Conservation (phyloP, 2,888 invertebrate genomes). For the Spicauda simplicius region DNA sequence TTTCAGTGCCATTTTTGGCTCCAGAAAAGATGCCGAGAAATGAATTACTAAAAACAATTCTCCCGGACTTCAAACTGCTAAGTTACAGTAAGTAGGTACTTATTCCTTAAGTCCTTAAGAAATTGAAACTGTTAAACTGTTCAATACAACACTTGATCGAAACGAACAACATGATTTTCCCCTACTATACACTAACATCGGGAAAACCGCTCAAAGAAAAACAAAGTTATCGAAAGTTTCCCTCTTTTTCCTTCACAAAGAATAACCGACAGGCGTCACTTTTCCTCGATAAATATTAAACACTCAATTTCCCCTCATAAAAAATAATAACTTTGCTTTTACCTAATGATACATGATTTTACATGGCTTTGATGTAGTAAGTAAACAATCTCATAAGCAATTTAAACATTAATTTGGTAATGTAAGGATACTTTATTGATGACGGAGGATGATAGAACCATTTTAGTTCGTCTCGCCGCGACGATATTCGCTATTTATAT, state of each 20-base stretch:
- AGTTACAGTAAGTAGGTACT: conserved; percentile 56
- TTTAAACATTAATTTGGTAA: not conserved
- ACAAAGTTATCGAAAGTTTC: conserved; percentile 9
- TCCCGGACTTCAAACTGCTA: conserved; percentile 52
- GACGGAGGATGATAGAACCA: too few species aligned
- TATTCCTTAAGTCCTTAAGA: not conserved
- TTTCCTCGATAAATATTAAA: conserved; percentile 9
- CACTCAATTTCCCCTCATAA: conserved; percentile 3
- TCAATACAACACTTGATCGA: conserved; percentile 10
- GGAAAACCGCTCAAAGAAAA: conserved; percentile 8
- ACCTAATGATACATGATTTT: not conserved
- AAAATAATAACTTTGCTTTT: conserved; percentile 2
- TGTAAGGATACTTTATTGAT: too few species aligned
- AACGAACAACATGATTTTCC: conserved; percentile 8
- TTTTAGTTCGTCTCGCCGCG: too few species aligned
- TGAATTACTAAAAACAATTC: conserved; percentile 57
- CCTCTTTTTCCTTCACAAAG: conserved; percentile 4
- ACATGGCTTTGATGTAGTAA: not conserved
- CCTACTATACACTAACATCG: conserved; percentile 1
- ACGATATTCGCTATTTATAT: too few species aligned
- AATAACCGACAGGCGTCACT: conserved; percentile 3
- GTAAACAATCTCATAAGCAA: too few species aligned
- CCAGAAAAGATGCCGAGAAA: conserved; percentile 35
- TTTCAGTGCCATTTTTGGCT: conserved; percentile 26
- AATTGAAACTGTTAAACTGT: too few species aligned